A percentile compares a stretch with the other conserved stretches of the same genome.
Evolutionary conservation across 2,797 vertebrate species (phyloP).

Genomic region (Falco berigora): DNA sequence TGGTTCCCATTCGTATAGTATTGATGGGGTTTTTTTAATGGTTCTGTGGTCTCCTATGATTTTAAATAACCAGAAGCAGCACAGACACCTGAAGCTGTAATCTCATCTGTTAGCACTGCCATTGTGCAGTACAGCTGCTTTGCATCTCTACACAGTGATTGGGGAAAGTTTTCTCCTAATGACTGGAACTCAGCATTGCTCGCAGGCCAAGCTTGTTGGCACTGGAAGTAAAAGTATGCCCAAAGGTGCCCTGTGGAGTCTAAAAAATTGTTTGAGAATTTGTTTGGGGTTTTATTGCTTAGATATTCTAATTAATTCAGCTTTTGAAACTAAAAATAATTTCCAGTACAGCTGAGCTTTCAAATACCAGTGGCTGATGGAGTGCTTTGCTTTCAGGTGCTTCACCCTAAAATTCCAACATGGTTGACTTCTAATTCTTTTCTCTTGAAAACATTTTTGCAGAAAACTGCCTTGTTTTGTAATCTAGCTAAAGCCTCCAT

Average conservation of each 20-base stretch:
- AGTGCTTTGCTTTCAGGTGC: not conserved
- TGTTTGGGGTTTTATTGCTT: not conserved
- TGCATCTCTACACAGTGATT: accelerated
- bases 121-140: accelerated
- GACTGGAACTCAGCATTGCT: not conserved
- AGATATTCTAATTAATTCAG: not conserved
- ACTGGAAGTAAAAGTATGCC: not conserved
- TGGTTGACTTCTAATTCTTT: not conserved
- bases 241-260: not conserved
- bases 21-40: not conserved
- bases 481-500: not conserved
- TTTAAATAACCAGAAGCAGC: not conserved
- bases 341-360: not conserved
- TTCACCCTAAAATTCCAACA: not conserved
- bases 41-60: not conserved
- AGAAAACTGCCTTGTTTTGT: not conserved
- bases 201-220: not conserved
- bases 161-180: not conserved
- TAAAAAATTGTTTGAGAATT: not conserved
- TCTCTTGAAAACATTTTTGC: not conserved
- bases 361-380: not conserved
- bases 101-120: not conserved
- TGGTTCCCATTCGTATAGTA: not conserved
- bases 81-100: not conserved
- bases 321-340: not conserved